phyloP scores from a whole-genome alignment of 1,140 invertebrate genomes.

The Littorina saxatilis region DNA sequence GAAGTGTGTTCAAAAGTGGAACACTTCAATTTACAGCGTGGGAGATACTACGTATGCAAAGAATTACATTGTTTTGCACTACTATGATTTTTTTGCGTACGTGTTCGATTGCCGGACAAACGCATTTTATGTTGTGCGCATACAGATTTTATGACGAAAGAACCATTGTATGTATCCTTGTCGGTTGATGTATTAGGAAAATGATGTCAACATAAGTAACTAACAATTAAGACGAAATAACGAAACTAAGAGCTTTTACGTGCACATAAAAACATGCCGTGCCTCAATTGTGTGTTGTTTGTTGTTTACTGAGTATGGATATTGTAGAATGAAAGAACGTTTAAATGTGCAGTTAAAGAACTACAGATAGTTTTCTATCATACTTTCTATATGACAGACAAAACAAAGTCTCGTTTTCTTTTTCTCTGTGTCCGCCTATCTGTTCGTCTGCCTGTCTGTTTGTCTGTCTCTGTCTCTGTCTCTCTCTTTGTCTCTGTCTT shows the following conservation, averaged over 20 bases:
- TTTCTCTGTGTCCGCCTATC: not conserved
- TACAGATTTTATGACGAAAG: too few species aligned
- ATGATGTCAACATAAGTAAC: not conserved
- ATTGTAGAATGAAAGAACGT: too few species aligned
- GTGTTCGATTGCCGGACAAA: not conserved
- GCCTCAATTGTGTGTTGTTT: not conserved
- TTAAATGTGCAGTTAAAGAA: too few species aligned
- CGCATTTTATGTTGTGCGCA: not conserved
- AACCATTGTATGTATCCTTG: not conserved
- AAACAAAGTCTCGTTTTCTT: not conserved
- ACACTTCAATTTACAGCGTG: not conserved
- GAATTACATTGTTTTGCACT: too few species aligned
- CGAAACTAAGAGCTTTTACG: not conserved
- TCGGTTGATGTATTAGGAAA: not conserved
- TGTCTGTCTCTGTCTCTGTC: not conserved
- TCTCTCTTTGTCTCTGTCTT: not conserved
- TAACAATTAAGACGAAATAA: not conserved
- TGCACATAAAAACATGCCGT: conserved; percentile 24
- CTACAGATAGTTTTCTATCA: not conserved
- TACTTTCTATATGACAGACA: too few species aligned
- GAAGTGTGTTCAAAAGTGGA: not conserved
- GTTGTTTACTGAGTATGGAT: not conserved
- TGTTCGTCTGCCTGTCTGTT: not conserved
- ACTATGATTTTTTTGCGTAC: too few species aligned
- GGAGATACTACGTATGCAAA: not conserved